A percentile compares a stretch with the other conserved stretches of the same genome.
phyloP scores from a whole-genome alignment of 1,140 invertebrate species.

The Cotesia glomerata region DNA sequence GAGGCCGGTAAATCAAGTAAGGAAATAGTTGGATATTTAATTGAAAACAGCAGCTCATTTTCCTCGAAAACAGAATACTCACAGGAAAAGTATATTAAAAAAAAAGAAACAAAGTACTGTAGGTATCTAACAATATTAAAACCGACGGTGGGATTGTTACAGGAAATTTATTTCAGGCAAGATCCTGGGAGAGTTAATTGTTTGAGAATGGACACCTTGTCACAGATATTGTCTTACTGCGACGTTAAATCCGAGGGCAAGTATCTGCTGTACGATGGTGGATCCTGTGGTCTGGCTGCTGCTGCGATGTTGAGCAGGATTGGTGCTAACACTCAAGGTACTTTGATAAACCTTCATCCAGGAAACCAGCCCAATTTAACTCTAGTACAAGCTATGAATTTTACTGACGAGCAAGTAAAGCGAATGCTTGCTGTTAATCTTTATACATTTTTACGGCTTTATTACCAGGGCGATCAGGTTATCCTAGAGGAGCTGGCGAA shows the following conservation, averaged over 20 bases:
- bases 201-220: constrained; percentile 84
- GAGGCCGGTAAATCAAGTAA: constrained; percentile 77
- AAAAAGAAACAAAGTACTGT: constrained; percentile 92
- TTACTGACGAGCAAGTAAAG: constrained; percentile 69
- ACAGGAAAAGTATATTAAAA: constrained; percentile 92
- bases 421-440: constrained; percentile 75
- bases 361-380: constrained; percentile 80
- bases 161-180: constrained; percentile 80
- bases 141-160: constrained; percentile 76
- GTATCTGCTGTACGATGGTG: constrained; percentile 87
- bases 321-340: constrained; percentile 69
- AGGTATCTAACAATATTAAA: constrained; percentile 77
- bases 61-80: constrained; percentile 88
- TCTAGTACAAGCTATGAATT: constrained; percentile 80
- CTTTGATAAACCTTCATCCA: constrained; percentile 78
- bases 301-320: constrained; percentile 80
- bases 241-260: constrained; percentile 80
- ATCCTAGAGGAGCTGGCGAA: constrained; percentile 21
- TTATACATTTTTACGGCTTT: constrained; percentile 73
- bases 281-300: constrained; percentile 80
- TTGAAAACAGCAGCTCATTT: constrained; percentile 89
- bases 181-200: constrained; percentile 79
- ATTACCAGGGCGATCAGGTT: constrained; percentile 61
- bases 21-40: constrained; percentile 84
- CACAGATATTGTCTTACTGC: constrained; percentile 82